Evolutionary conservation across 2,113 vertebrate genomes (phyloP).

Genomic region (Ciconia maguari): DNA sequence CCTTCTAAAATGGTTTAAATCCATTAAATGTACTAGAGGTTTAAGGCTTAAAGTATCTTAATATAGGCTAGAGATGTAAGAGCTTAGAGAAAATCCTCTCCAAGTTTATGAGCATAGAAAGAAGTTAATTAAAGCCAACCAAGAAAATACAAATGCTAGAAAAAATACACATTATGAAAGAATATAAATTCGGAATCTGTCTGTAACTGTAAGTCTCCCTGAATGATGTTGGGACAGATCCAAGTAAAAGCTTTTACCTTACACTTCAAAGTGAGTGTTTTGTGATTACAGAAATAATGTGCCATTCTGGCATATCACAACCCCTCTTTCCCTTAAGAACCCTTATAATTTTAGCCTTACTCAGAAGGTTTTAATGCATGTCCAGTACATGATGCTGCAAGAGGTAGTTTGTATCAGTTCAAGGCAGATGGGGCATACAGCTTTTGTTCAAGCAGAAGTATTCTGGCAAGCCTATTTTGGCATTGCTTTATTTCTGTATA

Average conservation of each 20-base stretch:
- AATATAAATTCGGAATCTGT: neutral
- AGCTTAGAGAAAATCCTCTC: constrained; percentile 64
- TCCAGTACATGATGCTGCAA: neutral
- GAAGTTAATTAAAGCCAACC: constrained; percentile 59
- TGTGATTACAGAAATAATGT: neutral
- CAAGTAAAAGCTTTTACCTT: neutral
- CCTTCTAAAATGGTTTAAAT: constrained; percentile 30
- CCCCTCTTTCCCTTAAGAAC: neutral
- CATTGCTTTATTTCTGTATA: neutral
- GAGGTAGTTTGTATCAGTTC: neutral
- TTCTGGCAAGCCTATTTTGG: neutral
- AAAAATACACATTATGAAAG: neutral
- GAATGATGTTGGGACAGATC: neutral
- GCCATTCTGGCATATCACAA: neutral
- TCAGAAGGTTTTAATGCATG: neutral
- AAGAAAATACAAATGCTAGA: constrained; percentile 23
- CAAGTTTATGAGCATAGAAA: constrained; percentile 9
- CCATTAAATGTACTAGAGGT: constrained; percentile 19
- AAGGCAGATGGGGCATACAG: neutral
- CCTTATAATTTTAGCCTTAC: neutral
- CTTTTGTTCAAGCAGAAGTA: neutral
- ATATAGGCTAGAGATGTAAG: constrained; percentile 8
- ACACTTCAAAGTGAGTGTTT: neutral
- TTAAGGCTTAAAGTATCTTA: constrained; percentile 58
- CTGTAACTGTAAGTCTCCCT: neutral